phyloP scores from a whole-genome alignment of 2,888 invertebrate species.

The Ferrisia virgata region DNA sequence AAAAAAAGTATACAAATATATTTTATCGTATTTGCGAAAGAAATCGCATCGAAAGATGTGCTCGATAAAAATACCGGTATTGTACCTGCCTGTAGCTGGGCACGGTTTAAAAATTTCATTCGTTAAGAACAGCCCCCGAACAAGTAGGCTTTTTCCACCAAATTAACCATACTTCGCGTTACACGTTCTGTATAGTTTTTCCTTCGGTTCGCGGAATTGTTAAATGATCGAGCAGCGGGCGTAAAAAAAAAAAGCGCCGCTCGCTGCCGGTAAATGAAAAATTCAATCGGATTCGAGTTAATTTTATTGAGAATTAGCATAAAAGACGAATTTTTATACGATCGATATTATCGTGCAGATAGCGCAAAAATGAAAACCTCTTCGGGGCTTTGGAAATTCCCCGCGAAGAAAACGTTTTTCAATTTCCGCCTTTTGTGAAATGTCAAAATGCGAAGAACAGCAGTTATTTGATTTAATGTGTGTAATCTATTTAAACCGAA shows the following conservation, averaged over 20 bases:
- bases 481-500: slow-evolving; percentile 16
- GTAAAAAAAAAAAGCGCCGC: neutral
- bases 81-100: too few relatives aligned
- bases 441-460: slow-evolving; percentile 16
- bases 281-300: neutral
- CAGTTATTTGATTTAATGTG: neutral
- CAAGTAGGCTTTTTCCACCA: neutral
- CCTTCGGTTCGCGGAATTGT: neutral
- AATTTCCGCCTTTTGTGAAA: slow-evolving; percentile 18
- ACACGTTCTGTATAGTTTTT: neutral
- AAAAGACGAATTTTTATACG: neutral
- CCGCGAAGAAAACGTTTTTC: neutral
- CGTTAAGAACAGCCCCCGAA: neutral
- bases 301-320: slow-evolving; percentile 13
- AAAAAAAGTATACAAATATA: too few relatives aligned
- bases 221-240: neutral
- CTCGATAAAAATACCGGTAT: neutral
- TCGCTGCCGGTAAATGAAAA: neutral
- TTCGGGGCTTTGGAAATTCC: neutral
- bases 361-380: neutral
- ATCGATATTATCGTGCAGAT: slow-evolving; percentile 7
- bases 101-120: neutral
- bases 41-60: neutral
- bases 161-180: neutral
- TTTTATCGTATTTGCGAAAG: neutral